Evolutionary conservation across 1,140 invertebrate genomes (phyloP), one percentile per base, ranked within the genome.

Genomic region (Nomia melanderi): DNA sequence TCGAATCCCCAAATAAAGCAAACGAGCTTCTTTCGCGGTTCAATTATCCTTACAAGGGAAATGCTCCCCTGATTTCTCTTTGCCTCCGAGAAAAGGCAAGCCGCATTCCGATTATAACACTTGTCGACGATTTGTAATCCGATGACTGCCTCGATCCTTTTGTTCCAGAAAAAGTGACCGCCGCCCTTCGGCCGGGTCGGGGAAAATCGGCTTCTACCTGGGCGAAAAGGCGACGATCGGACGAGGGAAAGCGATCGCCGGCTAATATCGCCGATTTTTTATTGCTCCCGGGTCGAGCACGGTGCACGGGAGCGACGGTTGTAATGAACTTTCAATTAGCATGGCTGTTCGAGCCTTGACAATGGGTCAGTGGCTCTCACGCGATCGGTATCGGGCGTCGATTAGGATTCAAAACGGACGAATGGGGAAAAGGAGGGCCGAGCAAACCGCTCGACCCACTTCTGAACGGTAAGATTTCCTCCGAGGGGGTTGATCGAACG

Each of bases 301-400:
- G 70, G 67, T 60, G 54, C 41, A 60, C 27, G 39, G 36, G 41
- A 9, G 14, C 41, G 41, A 17, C 12, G 17, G 7, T 23, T 31
- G n/a, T 78, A 78, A 83, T 72, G 50, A 82, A 83, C 57, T 78
- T 78, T 74, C 75, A 78, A 82, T 84, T 76, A 79, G 60, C 47
- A 7, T 29, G 20, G 41, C 62, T 39, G 54, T 72, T 73, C 36
- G 50, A 80, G 69, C 70, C 79, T 83, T 83, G 76, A 71, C 82
- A 83, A 71, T 84, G 69, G 72, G 56, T 67, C 66, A 79, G 77
- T 83, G 82, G 60, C 59, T 84, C 77, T 84, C 66, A 62, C 14
- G 25, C 11, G 36, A 39, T 66, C 54, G 54, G 6, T 39, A 8
- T 63, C n/a, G 31, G 62, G 53, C 17, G 36, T 9, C 36, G 12